phyloP scores from a whole-genome alignment of 2,797 vertebrate genomes.

The Macrochelys suwanniensis region DNA sequence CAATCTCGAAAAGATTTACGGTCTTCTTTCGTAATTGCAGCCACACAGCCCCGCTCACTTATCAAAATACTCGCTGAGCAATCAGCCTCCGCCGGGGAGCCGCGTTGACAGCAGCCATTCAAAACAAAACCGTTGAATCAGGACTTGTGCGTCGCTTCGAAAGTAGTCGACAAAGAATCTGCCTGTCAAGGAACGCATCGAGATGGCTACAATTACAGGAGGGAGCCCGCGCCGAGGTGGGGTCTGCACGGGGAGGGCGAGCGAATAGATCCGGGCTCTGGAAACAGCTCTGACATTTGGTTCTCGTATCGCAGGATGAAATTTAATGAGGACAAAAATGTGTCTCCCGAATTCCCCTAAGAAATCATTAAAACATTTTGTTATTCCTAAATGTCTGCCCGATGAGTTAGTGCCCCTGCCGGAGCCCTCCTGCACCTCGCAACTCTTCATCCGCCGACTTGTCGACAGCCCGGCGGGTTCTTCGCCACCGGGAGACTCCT shows the following conservation, averaged over 20 bases:
- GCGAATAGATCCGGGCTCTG: slow-evolving; percentile 59
- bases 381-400: slow-evolving; percentile 85
- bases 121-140: slow-evolving; percentile 83
- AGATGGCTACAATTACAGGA: slow-evolving; percentile 21
- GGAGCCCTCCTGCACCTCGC: slow-evolving; percentile 69
- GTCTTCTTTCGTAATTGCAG: slow-evolving; percentile 89
- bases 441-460: slow-evolving; percentile 25
- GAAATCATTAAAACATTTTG: slow-evolving; percentile 85
- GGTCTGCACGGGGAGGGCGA: neutral
- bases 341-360: slow-evolving; percentile 82
- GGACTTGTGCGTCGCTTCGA: slow-evolving; percentile 74
- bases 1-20: slow-evolving; percentile 88
- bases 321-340: slow-evolving; percentile 84
- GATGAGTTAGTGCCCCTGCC: slow-evolving; percentile 82
- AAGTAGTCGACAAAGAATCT: slow-evolving; percentile 75
- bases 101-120: slow-evolving; percentile 85
- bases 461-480: slow-evolving; percentile 23
- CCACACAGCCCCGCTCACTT: slow-evolving; percentile 83
- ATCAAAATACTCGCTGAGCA: slow-evolving; percentile 91
- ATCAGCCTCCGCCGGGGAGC: slow-evolving; percentile 82
- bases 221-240: neutral
- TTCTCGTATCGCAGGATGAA: slow-evolving; percentile 76
- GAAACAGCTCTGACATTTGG: slow-evolving; percentile 78
- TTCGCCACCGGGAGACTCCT: accelerated
- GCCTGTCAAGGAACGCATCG: slow-evolving; percentile 76